Evolutionary conservation across 2,113 vertebrate species (phyloP).

Genomic region (Alligator sinensis): DNA sequence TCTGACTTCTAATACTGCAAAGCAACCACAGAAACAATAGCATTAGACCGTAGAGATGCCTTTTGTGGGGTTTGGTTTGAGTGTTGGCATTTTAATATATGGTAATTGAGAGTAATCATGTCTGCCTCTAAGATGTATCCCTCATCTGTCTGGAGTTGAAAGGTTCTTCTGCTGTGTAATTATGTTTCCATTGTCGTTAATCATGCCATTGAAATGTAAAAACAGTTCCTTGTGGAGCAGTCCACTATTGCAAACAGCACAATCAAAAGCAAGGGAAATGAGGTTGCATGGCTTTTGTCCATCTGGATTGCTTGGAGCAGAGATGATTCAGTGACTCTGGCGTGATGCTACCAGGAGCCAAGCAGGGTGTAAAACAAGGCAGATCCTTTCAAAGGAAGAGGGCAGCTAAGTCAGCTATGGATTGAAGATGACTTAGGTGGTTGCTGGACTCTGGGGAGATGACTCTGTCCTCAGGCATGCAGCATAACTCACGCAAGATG

Average conservation of each 20-base stretch:
- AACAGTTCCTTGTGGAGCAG: not conserved
- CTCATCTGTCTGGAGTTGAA: not conserved
- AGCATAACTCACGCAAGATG: not conserved
- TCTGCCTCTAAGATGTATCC: not conserved
- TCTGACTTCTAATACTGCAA: not conserved
- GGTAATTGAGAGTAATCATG: not conserved
- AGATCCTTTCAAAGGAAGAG: not conserved
- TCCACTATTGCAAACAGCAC: not conserved
- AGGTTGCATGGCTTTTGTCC: not conserved
- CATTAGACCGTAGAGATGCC: accelerated
- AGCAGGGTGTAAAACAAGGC: not conserved
- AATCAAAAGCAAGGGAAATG: not conserved
- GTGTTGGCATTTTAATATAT: not conserved
- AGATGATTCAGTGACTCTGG: not conserved
- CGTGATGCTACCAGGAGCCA: accelerated
- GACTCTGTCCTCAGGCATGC: not conserved
- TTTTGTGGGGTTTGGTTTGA: not conserved
- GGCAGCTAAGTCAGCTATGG: not conserved
- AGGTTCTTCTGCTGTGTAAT: conserved; percentile 24
- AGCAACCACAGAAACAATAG: not conserved
- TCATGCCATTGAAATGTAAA: not conserved
- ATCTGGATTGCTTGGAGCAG: accelerated
- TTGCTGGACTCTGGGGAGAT: not conserved
- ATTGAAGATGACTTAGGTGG: not conserved
- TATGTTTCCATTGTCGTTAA: not conserved